A percentile compares a stretch with the other conserved stretches of the same genome.
These are phyloP conservation scores for Leucosticte australis DNA, from an alignment of 2,113 vertebrate species.

Conservation along the genomic window DNA sequence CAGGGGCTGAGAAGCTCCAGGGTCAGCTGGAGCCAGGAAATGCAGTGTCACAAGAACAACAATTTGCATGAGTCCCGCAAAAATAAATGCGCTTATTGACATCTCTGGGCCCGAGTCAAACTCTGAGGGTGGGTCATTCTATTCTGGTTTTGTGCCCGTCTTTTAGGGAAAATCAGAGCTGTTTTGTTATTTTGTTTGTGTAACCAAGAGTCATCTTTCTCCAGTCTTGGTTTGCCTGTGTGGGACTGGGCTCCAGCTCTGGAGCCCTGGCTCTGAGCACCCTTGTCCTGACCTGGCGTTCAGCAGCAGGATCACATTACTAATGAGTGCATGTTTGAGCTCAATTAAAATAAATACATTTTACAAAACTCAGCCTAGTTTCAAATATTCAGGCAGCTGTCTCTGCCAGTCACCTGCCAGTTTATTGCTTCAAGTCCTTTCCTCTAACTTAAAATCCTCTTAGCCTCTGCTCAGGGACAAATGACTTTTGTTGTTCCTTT, in stretches of 20 bases:
- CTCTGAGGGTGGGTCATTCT: neutral
- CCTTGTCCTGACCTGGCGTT: neutral
- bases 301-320: conserved; percentile 33
- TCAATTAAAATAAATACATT: conserved; percentile 58
- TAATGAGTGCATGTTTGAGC: conserved; percentile 31
- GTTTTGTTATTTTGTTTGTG: neutral
- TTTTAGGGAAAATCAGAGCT: neutral
- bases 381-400: conserved; percentile 60
- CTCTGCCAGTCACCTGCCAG: conserved; percentile 59
- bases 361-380: conserved; percentile 50
- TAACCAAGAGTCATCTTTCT: neutral
- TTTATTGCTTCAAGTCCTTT: conserved; percentile 21
- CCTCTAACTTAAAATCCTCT: neutral
- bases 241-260: neutral
- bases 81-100: neutral
- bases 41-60: conserved; percentile 17
- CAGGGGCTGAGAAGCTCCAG: neutral
- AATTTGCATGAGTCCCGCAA: neutral
- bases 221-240: neutral
- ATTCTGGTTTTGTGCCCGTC: neutral
- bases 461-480: neutral
- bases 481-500: conserved; percentile 24
- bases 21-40: conserved; percentile 3
- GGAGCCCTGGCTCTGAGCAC: neutral
- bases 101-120: neutral